Percentiles rank a stretch among this genome's conserved stretches.
These are phyloP conservation scores for Ginglymostoma cirratum DNA, from an alignment of 2,113 vertebrate genomes.

Conservation along the genomic window DNA sequence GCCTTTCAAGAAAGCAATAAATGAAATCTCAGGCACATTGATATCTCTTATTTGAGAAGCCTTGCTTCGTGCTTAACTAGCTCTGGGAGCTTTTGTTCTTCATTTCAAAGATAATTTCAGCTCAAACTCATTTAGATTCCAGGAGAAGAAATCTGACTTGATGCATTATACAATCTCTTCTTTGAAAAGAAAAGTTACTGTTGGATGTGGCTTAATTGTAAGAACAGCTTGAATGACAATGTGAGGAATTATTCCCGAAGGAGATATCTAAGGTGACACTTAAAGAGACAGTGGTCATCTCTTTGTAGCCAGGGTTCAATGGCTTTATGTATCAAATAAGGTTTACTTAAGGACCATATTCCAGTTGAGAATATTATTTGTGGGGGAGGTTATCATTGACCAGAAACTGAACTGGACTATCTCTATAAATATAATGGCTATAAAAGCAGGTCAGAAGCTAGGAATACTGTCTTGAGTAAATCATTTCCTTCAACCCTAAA, in stretches of 20 bases:
- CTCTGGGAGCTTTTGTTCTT: constrained; percentile 3
- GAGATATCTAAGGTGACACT: background rate
- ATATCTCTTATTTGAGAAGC: background rate
- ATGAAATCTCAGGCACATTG: background rate
- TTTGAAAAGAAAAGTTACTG: background rate
- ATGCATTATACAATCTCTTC: constrained; percentile 6
- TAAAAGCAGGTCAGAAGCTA: too few species aligned
- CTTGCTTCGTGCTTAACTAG: background rate
- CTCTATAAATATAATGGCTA: too few species aligned
- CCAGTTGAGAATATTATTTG: background rate
- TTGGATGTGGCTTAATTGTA: background rate
- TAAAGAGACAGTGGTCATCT: background rate
- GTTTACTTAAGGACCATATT: background rate
- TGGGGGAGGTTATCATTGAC: too few species aligned
- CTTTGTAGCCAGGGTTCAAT: background rate
- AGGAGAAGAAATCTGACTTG: background rate
- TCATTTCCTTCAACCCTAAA: too few species aligned
- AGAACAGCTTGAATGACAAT: background rate
- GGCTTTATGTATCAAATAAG: background rate
- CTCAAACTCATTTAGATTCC: constrained; percentile 12
- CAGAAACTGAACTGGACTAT: too few species aligned
- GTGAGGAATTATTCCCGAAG: background rate
- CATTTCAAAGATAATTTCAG: constrained; percentile 29
- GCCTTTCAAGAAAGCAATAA: constrained; percentile 1
- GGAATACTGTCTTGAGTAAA: too few species aligned